These are phyloP conservation scores for Melanostigma gelatinosum DNA, from an alignment of 2,113 vertebrate genomes.

Conservation along the genomic window DNA sequence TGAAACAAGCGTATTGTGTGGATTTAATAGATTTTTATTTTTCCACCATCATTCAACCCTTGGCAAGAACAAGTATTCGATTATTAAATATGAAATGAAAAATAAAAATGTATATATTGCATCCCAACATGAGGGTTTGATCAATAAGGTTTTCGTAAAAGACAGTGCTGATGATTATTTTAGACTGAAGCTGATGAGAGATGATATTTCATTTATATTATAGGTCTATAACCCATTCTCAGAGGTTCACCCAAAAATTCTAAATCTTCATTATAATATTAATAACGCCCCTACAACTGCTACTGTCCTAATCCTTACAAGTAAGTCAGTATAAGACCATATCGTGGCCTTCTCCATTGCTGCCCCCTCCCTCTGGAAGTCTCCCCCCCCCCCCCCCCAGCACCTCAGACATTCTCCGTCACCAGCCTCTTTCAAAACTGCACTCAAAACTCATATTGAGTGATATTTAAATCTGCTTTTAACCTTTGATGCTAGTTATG, in stretches of 20 bases:
- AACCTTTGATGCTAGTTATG: too few relatives aligned
- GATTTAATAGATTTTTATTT: not conserved
- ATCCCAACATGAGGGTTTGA: not conserved
- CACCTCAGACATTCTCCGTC: too few relatives aligned
- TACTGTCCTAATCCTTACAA: not conserved
- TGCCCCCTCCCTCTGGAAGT: too few relatives aligned
- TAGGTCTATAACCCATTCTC: not conserved
- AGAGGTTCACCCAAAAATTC: not conserved
- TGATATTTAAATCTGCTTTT: too few relatives aligned
- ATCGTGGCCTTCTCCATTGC: too few relatives aligned
- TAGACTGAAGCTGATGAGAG: not conserved
- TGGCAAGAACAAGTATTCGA: not conserved
- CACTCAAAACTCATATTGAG: too few relatives aligned
- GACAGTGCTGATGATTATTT: constrained; percentile 18
- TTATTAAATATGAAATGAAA: not conserved
- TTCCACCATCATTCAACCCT: not conserved
- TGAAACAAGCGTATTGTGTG: not conserved
- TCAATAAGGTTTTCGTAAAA: constrained; percentile 17
- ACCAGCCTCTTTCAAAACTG: too few relatives aligned
- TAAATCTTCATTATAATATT: not conserved
- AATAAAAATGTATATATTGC: not conserved
- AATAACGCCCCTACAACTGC: not conserved
- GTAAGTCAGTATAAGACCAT: not conserved
- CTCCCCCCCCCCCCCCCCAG: too few relatives aligned
- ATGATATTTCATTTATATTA: not conserved